Percentiles rank a stretch among this genome's conserved stretches.
Evolutionary conservation across 2,797 vertebrate species (phyloP).

Genomic region (Melanotaenia parkinsoni): DNA sequence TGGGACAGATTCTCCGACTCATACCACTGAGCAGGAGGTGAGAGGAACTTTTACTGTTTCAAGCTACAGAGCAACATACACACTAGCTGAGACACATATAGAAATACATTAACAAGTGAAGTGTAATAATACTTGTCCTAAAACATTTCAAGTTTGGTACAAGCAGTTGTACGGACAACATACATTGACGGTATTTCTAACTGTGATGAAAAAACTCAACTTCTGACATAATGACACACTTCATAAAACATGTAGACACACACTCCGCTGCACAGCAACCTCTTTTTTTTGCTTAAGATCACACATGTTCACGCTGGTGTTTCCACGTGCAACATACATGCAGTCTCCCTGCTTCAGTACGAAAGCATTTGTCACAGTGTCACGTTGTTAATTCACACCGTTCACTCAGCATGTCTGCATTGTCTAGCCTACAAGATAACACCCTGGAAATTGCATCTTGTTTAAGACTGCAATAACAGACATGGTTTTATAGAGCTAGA

Average conservation of each 20-base stretch:
- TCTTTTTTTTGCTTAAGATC: neutral
- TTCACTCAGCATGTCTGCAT: constrained; percentile 24
- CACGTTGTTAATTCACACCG: constrained; percentile 27
- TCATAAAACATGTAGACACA: constrained; percentile 7
- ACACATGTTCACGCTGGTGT: neutral
- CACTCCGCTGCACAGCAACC: neutral
- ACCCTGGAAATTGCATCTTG: constrained; percentile 23
- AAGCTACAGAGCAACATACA: neutral
- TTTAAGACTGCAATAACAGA: constrained; percentile 26
- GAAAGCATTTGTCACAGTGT: constrained; percentile 7
- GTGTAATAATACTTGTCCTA: neutral
- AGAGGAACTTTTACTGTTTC: constrained; percentile 24
- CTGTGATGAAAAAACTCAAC: neutral
- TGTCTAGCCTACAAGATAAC: neutral
- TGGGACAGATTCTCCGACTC: constrained; percentile 35
- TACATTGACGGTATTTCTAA: neutral
- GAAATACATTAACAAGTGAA: neutral
- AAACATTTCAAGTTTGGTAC: neutral
- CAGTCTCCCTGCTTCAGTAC: neutral
- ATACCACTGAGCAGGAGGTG: constrained; percentile 29
- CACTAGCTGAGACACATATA: neutral
- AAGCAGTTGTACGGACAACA: neutral
- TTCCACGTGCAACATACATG: neutral
- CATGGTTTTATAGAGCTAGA: constrained; percentile 4
- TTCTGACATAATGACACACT: neutral